phyloP scores from a whole-genome alignment of 2,888 invertebrate genomes.

The Drosophila incognita region DNA sequence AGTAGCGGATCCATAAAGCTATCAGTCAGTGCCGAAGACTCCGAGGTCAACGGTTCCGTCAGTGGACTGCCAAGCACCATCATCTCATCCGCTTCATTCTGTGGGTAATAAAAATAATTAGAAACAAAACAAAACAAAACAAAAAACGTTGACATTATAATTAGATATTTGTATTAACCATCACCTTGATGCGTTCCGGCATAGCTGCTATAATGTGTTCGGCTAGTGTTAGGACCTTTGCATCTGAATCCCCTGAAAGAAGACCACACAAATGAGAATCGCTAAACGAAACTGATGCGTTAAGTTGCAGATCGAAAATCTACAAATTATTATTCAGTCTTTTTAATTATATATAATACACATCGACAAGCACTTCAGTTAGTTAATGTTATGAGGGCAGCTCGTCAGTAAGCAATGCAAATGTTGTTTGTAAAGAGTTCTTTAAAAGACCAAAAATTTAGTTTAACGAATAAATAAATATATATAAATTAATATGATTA shows the following conservation, averaged over 20 bases:
- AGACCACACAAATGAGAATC: conserved; percentile 23
- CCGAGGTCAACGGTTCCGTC: conserved; percentile 85
- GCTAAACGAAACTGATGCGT: neutral
- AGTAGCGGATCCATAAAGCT: conserved; percentile 91
- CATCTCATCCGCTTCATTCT: conserved; percentile 92
- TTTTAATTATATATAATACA: conserved; percentile 28
- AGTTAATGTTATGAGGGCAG: conserved; percentile 22
- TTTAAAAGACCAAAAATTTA: neutral
- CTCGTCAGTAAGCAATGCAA: conserved; percentile 4
- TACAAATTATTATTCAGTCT: conserved; percentile 28
- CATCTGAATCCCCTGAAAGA: conserved; percentile 95
- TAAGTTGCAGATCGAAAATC: conserved; percentile 32
- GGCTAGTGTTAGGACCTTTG: conserved; percentile 95
- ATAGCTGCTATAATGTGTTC: conserved; percentile 99
- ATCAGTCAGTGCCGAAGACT: conserved; percentile 86
- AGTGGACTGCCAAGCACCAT: conserved; percentile 87
- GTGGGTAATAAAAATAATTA: neutral
- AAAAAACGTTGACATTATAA: neutral
- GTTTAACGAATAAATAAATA: neutral
- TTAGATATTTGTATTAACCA: neutral
- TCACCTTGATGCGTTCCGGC: conserved; percentile 97
- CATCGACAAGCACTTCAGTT: conserved; percentile 56
- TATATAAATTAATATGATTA: neutral
- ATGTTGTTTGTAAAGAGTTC: neutral
- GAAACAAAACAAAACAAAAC: neutral